A percentile compares a stretch with the other conserved stretches of the same genome.
These are phyloP conservation scores for Drosophila gunungcola DNA, from an alignment of 1,140 invertebrate species.

Conservation along the genomic window DNA sequence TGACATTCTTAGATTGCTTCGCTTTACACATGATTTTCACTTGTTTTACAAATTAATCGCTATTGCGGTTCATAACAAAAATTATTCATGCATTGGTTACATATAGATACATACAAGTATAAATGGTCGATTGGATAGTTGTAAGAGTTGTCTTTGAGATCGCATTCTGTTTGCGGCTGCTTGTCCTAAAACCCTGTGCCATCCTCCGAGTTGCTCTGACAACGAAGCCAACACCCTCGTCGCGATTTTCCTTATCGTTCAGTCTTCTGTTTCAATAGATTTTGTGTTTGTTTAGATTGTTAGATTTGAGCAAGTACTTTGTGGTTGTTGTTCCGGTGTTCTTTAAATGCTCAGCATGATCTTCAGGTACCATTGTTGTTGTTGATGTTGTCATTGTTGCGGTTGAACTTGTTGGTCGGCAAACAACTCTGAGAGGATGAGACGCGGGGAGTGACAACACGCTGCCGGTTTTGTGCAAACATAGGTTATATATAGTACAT, in stretches of 20 bases:
- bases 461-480: constrained; percentile 68
- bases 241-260: constrained; percentile 33
- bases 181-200: constrained; percentile 17
- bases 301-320: constrained; percentile 72
- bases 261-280: constrained; percentile 64
- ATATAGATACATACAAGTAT: constrained; percentile 45
- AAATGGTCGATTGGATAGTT: constrained; percentile 60
- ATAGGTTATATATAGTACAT: constrained; percentile 68
- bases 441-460: constrained; percentile 34
- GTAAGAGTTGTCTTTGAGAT: constrained; percentile 65
- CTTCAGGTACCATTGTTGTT: constrained; percentile 76
- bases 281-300: constrained; percentile 50
- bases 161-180: constrained; percentile 43
- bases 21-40: constrained; percentile 63
- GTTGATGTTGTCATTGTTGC: constrained; percentile 46
- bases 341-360: constrained; percentile 75
- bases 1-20: constrained; percentile 69
- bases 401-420: constrained; percentile 39
- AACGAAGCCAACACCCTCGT: constrained; percentile 55
- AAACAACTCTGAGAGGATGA: constrained; percentile 18
- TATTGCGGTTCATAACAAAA: constrained; percentile 73
- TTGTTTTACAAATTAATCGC: constrained; percentile 69
- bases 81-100: constrained; percentile 54
- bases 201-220: constrained; percentile 18
- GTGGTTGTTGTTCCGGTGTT: constrained; percentile 53